Evolutionary conservation across 2,113 vertebrate genomes (phyloP), one percentile per base, ranked within the genome.

Genomic region (Nothoprocta pentlandii): DNA sequence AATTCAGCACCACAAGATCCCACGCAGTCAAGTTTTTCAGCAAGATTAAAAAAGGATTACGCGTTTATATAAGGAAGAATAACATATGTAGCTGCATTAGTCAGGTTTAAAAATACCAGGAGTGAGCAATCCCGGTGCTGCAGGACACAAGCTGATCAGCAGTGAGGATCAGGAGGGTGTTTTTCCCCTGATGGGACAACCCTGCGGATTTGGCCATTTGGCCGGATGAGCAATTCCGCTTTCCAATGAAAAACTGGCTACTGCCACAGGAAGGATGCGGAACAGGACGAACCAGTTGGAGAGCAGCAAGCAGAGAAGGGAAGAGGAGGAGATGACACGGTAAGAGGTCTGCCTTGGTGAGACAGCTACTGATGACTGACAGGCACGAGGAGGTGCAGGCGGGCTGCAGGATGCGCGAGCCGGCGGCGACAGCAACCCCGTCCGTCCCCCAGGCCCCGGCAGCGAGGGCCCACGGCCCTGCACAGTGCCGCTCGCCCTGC

Each of bases 31-130:
- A 61, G 2, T 56, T 85, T 95, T 96, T 83, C 81, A 70, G 85
- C 62, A 89, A 95, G 94, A 95, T 96, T 96, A 93, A 95, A 95
- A 96, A 95, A 86, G 83, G 92, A 94, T 95, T 95, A 95, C 53
- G 85, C 80, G 87, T 96, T 96, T 93, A 96, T 95, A 77, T 95
- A 96, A 95, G 90, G 84, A 95, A 94, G 90, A 95, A 95, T 82
- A 97, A 92, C 95, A 94, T 96, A 95, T 95, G 95, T 93, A 95
- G 90, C 85, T 91, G 93, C 89, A 94, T 96, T 95, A 96, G 93
- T 95, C 88, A 96, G 90, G 90, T 96, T 96, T 94, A 93, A 96
- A 96, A 96, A 96, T 94, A 96, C 93, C 89, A 92, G 70, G 89
- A 95, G 80, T 92, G 78, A 93, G 79, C 88, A 96, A 96, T 94